Conservation (phyloP, 2,797 vertebrate species). For the Molossus alvarezi region DNA sequence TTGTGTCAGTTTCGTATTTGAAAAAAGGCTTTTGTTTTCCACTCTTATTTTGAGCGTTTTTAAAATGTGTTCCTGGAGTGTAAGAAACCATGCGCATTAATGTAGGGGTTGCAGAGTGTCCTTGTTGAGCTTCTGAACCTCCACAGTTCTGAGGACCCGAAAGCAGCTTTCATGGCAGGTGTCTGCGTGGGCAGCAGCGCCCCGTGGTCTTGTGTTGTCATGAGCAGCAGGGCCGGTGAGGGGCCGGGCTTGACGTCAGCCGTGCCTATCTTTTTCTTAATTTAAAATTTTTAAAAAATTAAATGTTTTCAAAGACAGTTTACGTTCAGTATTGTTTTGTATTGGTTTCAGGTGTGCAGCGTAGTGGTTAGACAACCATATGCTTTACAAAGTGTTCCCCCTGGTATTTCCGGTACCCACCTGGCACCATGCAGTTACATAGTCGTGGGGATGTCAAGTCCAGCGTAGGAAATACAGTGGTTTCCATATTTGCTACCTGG, state of each 20-base stretch:
- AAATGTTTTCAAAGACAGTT: neutral
- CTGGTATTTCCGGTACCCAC: too few relatives aligned
- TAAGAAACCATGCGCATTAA: slow-evolving; percentile 34
- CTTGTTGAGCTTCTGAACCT: slow-evolving; percentile 49
- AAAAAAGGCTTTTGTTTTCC: slow-evolving; percentile 43
- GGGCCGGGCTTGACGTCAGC: neutral
- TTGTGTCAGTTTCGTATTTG: slow-evolving; percentile 25
- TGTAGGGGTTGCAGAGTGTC: neutral
- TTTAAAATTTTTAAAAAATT: neutral
- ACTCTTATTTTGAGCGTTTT: slow-evolving; percentile 59
- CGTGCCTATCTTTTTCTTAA: neutral
- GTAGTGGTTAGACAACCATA: too few relatives aligned
- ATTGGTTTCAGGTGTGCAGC: too few relatives aligned
- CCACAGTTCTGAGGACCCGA: neutral
- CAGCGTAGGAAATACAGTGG: too few relatives aligned
- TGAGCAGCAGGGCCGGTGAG: neutral
- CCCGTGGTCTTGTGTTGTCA: slow-evolving; percentile 3
- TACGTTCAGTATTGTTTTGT: too few relatives aligned
- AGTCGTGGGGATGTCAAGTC: neutral
- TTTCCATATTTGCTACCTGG: neutral
- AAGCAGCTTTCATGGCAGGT: neutral
- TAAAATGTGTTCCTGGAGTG: slow-evolving; percentile 60
- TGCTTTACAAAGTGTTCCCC: too few relatives aligned
- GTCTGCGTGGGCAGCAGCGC: neutral
- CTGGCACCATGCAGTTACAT: neutral